These are phyloP conservation scores for Agrochola litura DNA, from an alignment of 2,888 invertebrate genomes.

Conservation along the genomic window DNA sequence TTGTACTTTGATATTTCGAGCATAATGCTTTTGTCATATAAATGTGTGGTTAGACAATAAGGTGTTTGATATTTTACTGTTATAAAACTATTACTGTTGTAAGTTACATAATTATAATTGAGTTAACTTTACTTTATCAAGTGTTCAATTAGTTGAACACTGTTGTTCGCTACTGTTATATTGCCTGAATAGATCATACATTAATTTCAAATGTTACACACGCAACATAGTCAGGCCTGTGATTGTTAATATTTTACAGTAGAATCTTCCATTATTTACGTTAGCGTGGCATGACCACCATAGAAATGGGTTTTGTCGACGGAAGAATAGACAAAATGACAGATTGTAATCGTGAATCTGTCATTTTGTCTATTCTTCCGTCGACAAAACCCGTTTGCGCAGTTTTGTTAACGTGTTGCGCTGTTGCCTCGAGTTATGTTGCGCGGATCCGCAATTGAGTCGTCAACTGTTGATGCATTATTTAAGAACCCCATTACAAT, in stretches of 20 bases:
- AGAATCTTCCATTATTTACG: no score
- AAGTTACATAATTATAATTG: conserved; percentile 3
- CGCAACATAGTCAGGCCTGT: neutral
- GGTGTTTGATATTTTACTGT: conserved; percentile 11
- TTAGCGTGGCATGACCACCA: no score
- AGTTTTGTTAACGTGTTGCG: neutral
- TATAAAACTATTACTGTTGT: conserved; percentile 10
- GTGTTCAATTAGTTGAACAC: neutral
- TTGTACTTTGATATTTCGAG: neutral
- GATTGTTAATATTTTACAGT: conserved; percentile 10
- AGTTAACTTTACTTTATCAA: neutral
- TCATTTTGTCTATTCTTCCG: no score
- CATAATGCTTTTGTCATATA: neutral
- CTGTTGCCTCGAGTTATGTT: neutral
- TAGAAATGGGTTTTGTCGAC: no score
- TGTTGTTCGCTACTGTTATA: neutral
- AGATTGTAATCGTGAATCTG: no score
- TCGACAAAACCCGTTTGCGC: no score
- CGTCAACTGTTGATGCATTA: neutral
- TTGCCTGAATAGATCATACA: neutral
- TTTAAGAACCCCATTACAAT: neutral
- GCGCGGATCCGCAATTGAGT: neutral
- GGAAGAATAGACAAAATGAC: no score
- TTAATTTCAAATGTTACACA: conserved; percentile 9
- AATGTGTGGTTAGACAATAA: conserved; percentile 13